Evolutionary conservation across 2,888 invertebrate species (phyloP), one percentile per base, ranked within the genome.

Genomic region (Hypomecis atomaria): DNA sequence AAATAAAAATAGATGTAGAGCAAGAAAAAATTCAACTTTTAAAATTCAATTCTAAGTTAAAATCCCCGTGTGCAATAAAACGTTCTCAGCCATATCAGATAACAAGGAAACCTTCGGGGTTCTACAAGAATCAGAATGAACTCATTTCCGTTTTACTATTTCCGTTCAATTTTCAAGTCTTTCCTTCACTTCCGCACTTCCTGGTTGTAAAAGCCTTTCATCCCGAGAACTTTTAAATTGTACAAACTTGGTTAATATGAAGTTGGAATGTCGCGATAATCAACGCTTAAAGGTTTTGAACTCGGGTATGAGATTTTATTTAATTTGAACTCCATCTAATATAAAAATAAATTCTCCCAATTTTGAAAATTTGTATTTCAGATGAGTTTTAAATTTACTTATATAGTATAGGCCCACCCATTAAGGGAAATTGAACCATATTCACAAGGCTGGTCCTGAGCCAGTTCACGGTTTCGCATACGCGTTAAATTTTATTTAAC

Each of bases 121-220:
- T 61, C 66, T 62, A 62, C 68, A 68, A 71, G 68, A 71, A 70
- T 70, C 70, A 63, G 73, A 79, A 81, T 78, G 78, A 78, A 80
- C 77, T 78, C 79, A 78, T 81, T 81, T 81, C 81, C 81, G 69
- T 72, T 75, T 70, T 66, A 79, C 81, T 79, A 80, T 78, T 81
- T 79, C 82, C 81, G 78, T 79, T 81, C 73, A 72, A 74, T 78
- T 81, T 78, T 75, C 74, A 73, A 78, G 71, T 74, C 74, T 67
- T 70, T 73, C 70, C 71, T 71, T 64, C 60, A 69, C 75, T 78
- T 79, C 79, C 79, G 71, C 71, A 61, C 66, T 72, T 63, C 65
- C 59, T 57, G 57, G 60, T 13, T 34, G 50, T 63, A 61, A 67
- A 59, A 62, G 66, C 36, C 45, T 57, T 53, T 57, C 33, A 36